Evolutionary conservation across 2,797 vertebrate genomes (phyloP), one percentile per base, ranked within the genome.

Genomic region (Protonibea diacanthus): DNA sequence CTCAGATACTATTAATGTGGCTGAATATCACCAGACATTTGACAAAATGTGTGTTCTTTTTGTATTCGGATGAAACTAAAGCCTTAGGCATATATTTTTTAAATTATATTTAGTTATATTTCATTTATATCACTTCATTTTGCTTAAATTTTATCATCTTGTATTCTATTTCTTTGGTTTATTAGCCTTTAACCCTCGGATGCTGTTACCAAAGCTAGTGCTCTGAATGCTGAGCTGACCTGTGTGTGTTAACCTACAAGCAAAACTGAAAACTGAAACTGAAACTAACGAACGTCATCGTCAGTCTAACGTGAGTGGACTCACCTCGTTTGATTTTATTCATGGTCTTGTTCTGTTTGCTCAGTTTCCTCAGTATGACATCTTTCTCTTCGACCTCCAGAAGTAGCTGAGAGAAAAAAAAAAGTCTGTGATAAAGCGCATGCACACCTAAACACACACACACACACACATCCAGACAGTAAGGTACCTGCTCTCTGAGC

Each of bases 261-360:
- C 2, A 9, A 33, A 33, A 33, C 33, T 33, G 33, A 38, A 38
- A 38, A 29, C 8, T 38, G 33, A 38, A 38, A 38, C 2, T 38
- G 33, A 38, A 38, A 9, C 33, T 18, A 11, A 21, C 42, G n/a
- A 40, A 51, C 15, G 42, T 1, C 15, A 53, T 23, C 5, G 14
- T 74, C 2, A 10, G 5, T 21, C 29, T 8, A 23, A 52, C 25
- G 21, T 17, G 1, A 29, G 6, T 44, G 1, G 33, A 25, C 88
- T 90, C 77, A 96, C 96, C 95, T 91, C 90, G 90, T 86, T 95
- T 95, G 44, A 96, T 90, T 87, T 95, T 95, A 66, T 89, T 92
- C 58, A 97, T 83, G 0, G 88, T 91, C 63, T 88, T 90, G 88
- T 74, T 95, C 63, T 93, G 94, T 56, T 91, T 94, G 65, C 48